A percentile compares a stretch with the other conserved stretches of the same genome.
Conservation (phyloP, 2,113 vertebrate species). For the Notiomystis cincta region DNA sequence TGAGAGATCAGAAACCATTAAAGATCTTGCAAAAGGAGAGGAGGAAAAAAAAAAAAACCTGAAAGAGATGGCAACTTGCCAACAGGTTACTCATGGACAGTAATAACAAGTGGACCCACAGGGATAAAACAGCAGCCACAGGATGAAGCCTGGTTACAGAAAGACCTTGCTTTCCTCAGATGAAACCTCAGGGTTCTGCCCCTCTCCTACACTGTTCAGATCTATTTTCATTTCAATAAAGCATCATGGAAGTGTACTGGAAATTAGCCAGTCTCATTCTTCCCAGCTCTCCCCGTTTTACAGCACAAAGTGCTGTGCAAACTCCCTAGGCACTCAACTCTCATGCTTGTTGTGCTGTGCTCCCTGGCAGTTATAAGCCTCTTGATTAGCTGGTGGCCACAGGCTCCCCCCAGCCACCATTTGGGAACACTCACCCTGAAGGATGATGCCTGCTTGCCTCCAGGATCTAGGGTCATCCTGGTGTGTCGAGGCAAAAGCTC, state of each 20-base stretch:
- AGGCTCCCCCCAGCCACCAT: background rate
- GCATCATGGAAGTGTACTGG: background rate
- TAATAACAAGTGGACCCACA: background rate
- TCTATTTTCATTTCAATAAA: background rate
- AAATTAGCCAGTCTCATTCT: background rate
- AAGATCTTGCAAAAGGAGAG: background rate
- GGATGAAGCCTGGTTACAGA: background rate
- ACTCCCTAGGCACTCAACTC: background rate
- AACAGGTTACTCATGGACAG: background rate
- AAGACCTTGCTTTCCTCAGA: background rate
- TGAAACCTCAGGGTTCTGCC: background rate
- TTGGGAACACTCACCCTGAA: background rate
- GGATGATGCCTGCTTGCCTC: background rate
- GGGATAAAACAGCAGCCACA: background rate
- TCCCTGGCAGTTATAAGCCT: background rate
- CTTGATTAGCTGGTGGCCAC: background rate
- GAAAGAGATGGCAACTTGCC: constrained; percentile 3
- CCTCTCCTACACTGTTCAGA: background rate
- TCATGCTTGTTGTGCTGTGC: background rate
- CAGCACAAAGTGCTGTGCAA: background rate
- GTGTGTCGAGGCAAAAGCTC: background rate
- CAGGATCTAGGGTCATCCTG: background rate
- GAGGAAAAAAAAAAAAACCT: background rate
- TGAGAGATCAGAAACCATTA: background rate
- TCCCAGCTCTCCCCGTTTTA: background rate